A percentile compares a stretch with the other conserved stretches of the same genome.
These are phyloP conservation scores for Rotaria sp. DNA, from an alignment of 2,888 invertebrate genomes.

Conservation along the genomic window DNA sequence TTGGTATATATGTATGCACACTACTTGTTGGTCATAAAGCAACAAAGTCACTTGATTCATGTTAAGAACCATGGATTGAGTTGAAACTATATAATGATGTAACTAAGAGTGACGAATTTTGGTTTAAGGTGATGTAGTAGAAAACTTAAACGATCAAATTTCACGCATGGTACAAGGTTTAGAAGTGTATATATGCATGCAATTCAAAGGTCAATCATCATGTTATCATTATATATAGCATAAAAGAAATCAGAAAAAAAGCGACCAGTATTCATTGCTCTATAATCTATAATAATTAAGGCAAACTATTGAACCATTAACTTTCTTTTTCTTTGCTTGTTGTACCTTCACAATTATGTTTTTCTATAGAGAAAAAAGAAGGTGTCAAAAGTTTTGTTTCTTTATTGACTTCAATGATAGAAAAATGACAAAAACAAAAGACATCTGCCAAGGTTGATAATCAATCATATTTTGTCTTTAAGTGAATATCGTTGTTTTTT, in stretches of 20 bases:
- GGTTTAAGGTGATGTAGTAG: background rate
- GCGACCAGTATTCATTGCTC: background rate
- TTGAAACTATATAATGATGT: background rate
- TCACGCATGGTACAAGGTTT: background rate
- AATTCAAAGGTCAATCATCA: background rate
- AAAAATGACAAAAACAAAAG: background rate
- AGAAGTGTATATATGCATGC: background rate
- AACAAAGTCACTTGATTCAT: background rate
- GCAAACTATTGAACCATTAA: background rate
- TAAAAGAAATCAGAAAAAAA: background rate
- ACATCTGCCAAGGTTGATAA: background rate
- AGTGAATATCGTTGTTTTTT: conserved; percentile 6
- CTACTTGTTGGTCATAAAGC: background rate
- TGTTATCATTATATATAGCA: background rate
- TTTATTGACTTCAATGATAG: background rate
- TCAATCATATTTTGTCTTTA: background rate
- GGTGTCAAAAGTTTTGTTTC: background rate
- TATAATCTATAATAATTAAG: background rate
- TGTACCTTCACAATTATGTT: background rate
- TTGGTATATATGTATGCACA: background rate
- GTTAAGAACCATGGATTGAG: background rate
- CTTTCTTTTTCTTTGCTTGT: background rate
- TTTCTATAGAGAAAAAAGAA: background rate
- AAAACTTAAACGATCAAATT: background rate
- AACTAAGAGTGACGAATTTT: background rate